Base-by-base conservation (phyloP, 2,888 invertebrate species). In the Panzeria rudis region DNA sequence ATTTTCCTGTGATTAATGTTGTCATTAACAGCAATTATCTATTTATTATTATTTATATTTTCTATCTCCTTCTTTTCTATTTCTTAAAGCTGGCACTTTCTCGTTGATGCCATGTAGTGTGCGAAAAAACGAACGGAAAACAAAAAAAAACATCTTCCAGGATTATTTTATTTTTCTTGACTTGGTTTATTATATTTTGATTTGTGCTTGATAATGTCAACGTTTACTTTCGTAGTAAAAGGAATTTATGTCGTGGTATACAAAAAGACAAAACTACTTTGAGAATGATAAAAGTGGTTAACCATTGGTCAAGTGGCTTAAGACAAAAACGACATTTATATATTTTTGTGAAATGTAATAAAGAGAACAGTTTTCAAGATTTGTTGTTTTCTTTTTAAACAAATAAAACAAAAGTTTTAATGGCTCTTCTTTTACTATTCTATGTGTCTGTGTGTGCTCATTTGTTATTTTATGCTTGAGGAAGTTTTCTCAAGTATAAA, bases 21-120 rank as follows among this genome's bases (percentile, higher is more conserved):
- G 90, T 90, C 90, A 91, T 91, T 91, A 91, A 90, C 90, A 89
- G 90, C 91, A 91, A 91, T 91, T 91, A 91, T 90, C 89, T 90
- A 90, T 89, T 87, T 87, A 72, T 77, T 77, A 72, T 56, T 77
- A 52, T 77, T 77, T 69, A n/a, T 71, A 50, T 54, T 68, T 29
- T 41, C 29, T 29, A 6, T 35, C 25, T 25, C 13, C 32, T 8
- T 17, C 20, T 52, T 29, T 29, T 52, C 2, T 52, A 11, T 17
- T 25, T n/a, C 6, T 52, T 61, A 41, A 23, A 54, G 50, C 32
- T 56, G 15, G 11, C 41, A 25, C 11, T 66, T 47, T 66, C 15
- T 35, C 29, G 20, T 32, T 15, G 50, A 38, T 38, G 23, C 11
- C 7, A 20, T 50, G 9, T 11, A 41, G n/a, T 75, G 9, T 44